Percentiles rank a stretch among this genome's conserved stretches.
These are phyloP conservation scores for Koerneria pararmatus DNA, from an alignment of 2,888 invertebrate genomes.

Conservation along the genomic window DNA sequence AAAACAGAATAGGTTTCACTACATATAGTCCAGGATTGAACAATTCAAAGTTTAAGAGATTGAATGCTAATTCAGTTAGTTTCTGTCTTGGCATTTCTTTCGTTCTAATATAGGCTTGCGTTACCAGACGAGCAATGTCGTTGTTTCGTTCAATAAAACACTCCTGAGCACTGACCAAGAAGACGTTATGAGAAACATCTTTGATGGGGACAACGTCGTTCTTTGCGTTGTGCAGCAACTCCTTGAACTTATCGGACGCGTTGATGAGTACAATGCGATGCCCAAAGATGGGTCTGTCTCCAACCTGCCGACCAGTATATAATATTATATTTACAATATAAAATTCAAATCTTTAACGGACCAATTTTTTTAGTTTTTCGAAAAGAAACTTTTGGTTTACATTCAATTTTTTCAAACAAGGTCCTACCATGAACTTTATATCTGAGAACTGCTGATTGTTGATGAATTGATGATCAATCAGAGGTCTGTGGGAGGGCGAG, in stretches of 20 bases:
- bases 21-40: too few species aligned
- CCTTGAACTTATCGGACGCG: conserved; percentile 38
- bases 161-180: conserved; percentile 70
- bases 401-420: not conserved
- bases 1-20: too few species aligned
- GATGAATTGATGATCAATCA: conserved; percentile 79
- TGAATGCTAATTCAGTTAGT: too few species aligned
- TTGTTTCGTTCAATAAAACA: not conserved
- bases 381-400: not conserved
- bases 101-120: too few species aligned
- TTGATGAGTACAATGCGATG: conserved; percentile 89
- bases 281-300: conserved; percentile 83
- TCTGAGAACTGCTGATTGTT: conserved; percentile 88
- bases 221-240: conserved; percentile 24
- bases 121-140: too few species aligned
- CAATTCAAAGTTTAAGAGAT: too few species aligned
- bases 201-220: conserved; percentile 73
- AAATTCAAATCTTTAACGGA: not conserved
- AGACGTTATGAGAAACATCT: conserved; percentile 85
- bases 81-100: too few species aligned
- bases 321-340: not conserved
- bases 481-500: conserved; percentile 20
- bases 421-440: conserved; percentile 77
- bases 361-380: not conserved
- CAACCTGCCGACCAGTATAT: conserved; percentile 59